phyloP scores from a whole-genome alignment of 2,797 vertebrate species.

The Apogon hyalosoma region DNA sequence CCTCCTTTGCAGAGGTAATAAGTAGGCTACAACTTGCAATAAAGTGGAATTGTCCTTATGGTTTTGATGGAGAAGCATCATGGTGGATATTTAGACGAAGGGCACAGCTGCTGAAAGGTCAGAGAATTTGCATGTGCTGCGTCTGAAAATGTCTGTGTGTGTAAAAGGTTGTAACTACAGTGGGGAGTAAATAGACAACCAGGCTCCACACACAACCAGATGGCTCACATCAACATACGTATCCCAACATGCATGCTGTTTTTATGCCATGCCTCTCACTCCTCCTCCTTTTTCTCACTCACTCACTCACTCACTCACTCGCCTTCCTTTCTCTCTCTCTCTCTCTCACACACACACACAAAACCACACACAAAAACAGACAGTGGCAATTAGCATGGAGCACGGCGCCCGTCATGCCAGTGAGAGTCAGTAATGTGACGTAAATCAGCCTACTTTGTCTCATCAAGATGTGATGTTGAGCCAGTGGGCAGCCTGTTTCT shows the following conservation, averaged over 20 bases:
- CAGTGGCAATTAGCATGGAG: slow-evolving; percentile 38
- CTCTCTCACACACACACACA: not conserved
- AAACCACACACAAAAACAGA: not conserved
- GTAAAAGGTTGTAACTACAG: slow-evolving; percentile 21
- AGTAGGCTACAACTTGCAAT: not conserved
- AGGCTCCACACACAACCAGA: slow-evolving; percentile 37
- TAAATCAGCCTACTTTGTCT: slow-evolving; percentile 49
- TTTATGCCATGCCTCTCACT: slow-evolving; percentile 30
- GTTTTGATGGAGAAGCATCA: not conserved
- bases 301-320: slow-evolving; percentile 3
- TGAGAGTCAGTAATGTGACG: slow-evolving; percentile 41
- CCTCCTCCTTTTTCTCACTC: not conserved
- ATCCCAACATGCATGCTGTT: slow-evolving; percentile 60
- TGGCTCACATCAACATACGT: slow-evolving; percentile 36
- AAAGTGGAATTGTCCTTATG: not conserved
- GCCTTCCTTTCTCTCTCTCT: not conserved
- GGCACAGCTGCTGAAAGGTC: slow-evolving; percentile 29
- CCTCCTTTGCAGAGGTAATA: not conserved
- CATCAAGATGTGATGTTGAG: slow-evolving; percentile 31
- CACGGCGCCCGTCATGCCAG: slow-evolving; percentile 17
- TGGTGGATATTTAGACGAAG: slow-evolving; percentile 8
- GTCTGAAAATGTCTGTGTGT: slow-evolving; percentile 1
- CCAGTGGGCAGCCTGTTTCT: slow-evolving; percentile 26
- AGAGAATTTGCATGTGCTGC: slow-evolving; percentile 10
- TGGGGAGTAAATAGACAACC: slow-evolving; percentile 47